Evolutionary conservation across 2,797 vertebrate species (phyloP).

Genomic region (Amphiprion clarkii): DNA sequence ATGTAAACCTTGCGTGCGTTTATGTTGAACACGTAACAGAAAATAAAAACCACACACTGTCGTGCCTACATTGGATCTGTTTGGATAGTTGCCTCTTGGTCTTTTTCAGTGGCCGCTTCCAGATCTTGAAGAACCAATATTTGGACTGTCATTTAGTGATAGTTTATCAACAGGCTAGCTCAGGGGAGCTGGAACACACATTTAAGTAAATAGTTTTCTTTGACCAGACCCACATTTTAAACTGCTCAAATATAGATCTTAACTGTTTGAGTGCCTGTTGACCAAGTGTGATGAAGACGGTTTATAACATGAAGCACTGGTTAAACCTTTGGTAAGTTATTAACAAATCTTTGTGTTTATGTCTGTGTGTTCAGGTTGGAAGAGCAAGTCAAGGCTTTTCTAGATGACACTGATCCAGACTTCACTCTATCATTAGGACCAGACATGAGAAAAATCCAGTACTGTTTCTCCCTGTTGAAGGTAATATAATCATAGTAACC

Average conservation of each 20-base stretch:
- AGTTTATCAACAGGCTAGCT: slow-evolving; percentile 73
- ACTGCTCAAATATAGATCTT: slow-evolving; percentile 55
- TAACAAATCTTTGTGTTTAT: slow-evolving; percentile 23
- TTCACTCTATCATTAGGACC: slow-evolving; percentile 88
- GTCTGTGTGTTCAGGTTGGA: slow-evolving; percentile 84
- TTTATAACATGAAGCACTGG: slow-evolving; percentile 6
- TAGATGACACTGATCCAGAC: slow-evolving; percentile 90
- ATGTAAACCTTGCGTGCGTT: slow-evolving; percentile 61
- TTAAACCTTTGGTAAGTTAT: slow-evolving; percentile 7
- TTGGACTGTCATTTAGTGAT: slow-evolving; percentile 72
- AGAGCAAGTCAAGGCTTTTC: slow-evolving; percentile 84
- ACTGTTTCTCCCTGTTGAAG: slow-evolving; percentile 91
- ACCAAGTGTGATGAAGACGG: slow-evolving; percentile 44
- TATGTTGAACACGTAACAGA: slow-evolving; percentile 37
- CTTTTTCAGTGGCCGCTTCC: slow-evolving; percentile 59
- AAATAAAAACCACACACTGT: slow-evolving; percentile 55
- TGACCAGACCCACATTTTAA: slow-evolving; percentile 68
- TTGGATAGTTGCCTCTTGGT: slow-evolving; percentile 57
- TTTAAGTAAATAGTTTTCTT: slow-evolving; percentile 79
- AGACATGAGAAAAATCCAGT: slow-evolving; percentile 94
- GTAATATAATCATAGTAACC: slow-evolving; percentile 88
- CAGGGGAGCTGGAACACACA: slow-evolving; percentile 50
- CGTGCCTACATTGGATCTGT: slow-evolving; percentile 54
- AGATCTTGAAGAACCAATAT: slow-evolving; percentile 71
- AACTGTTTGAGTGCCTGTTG: slow-evolving; percentile 47